These are phyloP conservation scores for Microplitis mediator DNA, from an alignment of 1,140 invertebrate species.

Conservation along the genomic window DNA sequence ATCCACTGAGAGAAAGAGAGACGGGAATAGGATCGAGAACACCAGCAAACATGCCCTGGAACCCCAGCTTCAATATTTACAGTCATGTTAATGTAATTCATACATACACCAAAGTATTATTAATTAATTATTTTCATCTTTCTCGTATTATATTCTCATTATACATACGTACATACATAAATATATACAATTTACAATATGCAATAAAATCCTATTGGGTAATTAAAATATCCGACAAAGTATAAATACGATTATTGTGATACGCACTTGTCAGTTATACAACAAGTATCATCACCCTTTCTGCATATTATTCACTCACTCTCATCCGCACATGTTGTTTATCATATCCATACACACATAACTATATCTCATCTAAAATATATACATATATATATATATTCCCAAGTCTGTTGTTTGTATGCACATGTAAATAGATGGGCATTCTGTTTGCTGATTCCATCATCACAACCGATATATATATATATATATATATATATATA, in stretches of 20 bases:
- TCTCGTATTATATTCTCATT: background rate
- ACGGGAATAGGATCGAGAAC: no score
- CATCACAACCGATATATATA: slow-evolving; percentile 18
- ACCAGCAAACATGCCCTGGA: no score
- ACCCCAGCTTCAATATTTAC: no score
- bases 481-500: background rate
- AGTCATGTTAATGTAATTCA: background rate
- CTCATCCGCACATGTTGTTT: slow-evolving; percentile 7
- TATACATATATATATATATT: slow-evolving; percentile 44
- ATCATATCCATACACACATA: no score
- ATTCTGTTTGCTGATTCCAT: slow-evolving; percentile 49
- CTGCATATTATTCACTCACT: background rate
- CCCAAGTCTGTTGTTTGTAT: slow-evolving; percentile 46
- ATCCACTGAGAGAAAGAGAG: no score
- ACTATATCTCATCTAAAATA: no score
- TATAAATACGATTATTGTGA: slow-evolving; percentile 11
- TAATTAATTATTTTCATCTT: no score
- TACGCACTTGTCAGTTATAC: background rate
- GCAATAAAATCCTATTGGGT: background rate
- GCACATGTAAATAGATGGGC: slow-evolving; percentile 49
- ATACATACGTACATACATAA: background rate
- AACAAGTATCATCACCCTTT: slow-evolving; percentile 8
- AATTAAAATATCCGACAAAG: slow-evolving; percentile 5
- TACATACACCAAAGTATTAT: no score
- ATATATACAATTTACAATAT: background rate